phyloP scores from a whole-genome alignment of 2,888 invertebrate species.

The Bimastos eiseni region DNA sequence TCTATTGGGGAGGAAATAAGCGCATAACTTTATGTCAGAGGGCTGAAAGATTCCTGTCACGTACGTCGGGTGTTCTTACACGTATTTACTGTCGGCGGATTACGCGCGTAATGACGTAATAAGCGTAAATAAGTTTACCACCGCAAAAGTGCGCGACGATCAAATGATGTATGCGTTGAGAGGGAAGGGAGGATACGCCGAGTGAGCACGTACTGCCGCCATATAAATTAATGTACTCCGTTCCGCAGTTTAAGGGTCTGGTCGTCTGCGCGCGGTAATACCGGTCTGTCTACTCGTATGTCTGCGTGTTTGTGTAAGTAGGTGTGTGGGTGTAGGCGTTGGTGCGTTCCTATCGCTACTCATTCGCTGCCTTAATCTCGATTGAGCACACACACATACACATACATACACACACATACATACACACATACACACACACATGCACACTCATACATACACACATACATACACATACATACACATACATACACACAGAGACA shows the following conservation, averaged over 20 bases:
- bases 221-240: constrained; percentile 6
- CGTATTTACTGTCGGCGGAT: neutral
- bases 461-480: no score
- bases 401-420: neutral
- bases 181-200: neutral
- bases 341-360: neutral
- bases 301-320: neutral
- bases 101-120: constrained; percentile 13
- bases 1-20: neutral
- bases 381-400: neutral
- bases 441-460: neutral
- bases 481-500: no score
- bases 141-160: neutral
- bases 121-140: neutral
- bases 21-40: neutral
- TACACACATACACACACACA: neutral
- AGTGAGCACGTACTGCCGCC: neutral
- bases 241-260: neutral
- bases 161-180: neutral
- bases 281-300: neutral
- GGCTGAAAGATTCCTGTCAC: neutral
- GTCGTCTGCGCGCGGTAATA: neutral
- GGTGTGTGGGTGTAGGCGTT: neutral
- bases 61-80: neutral
- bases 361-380: neutral